phyloP scores from a whole-genome alignment of 2,888 invertebrate genomes.

The Archips crataeganus region DNA sequence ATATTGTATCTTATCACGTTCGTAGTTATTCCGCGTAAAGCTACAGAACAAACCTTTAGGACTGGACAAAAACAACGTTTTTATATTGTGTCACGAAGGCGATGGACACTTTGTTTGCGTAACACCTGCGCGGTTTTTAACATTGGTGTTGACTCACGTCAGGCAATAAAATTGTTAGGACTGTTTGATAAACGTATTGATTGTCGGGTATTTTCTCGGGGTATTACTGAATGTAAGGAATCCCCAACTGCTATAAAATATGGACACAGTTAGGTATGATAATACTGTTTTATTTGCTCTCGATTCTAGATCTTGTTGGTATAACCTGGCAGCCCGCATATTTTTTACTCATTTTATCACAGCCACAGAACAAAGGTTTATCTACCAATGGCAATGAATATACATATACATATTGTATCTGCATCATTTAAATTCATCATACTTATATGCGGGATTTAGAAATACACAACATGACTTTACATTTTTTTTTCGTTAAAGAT shows the following conservation, averaged over 20 bases:
- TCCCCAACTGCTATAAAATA: background rate
- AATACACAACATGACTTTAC: background rate
- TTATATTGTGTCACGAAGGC: conserved; percentile 9
- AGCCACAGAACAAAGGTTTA: background rate
- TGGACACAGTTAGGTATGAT: background rate
- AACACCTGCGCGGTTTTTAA: conserved; percentile 14
- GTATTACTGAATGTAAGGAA: background rate
- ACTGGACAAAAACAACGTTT: conserved; percentile 14
- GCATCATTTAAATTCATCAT: background rate
- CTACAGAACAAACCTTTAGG: background rate
- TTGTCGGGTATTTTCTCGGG: background rate
- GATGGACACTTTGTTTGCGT: conserved; percentile 8
- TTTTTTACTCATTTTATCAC: background rate
- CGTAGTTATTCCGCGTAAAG: conserved; percentile 10
- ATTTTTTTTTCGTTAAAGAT: no score
- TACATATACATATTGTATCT: no score
- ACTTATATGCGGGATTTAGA: background rate
- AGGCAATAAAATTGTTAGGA: background rate
- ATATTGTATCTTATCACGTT: conserved; percentile 36
- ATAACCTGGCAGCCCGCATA: no score
- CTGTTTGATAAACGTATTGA: background rate
- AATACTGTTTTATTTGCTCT: background rate
- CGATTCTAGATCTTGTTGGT: background rate
- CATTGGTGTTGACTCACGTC: background rate
- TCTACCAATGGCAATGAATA: conserved; percentile 2